Evolutionary conservation across 2,113 vertebrate genomes (phyloP).

Genomic region (Merops nubicus): DNA sequence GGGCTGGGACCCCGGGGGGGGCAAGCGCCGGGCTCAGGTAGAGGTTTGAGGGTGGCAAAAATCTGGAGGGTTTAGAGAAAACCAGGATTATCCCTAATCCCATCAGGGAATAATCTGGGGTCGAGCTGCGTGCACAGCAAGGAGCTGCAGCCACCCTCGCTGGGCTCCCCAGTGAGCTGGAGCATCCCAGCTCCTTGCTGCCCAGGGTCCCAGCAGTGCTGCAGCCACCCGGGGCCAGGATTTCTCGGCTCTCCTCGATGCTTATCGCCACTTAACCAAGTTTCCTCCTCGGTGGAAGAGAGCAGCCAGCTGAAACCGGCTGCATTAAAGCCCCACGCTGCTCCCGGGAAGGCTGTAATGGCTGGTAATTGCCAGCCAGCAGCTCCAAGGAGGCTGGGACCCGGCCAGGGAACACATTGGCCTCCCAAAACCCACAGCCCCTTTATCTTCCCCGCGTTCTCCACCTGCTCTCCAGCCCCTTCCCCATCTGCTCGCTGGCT

Average conservation of each 20-base stretch:
- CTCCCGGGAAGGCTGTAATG: background rate
- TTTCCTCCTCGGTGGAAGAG: background rate
- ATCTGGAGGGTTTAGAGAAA: background rate
- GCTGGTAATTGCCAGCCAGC: background rate
- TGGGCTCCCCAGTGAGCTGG: background rate
- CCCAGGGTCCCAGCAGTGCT: background rate
- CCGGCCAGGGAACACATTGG: background rate
- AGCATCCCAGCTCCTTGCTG: background rate
- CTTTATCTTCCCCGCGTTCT: background rate
- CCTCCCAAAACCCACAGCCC: background rate
- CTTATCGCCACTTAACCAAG: background rate
- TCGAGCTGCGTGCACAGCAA: fast-evolving
- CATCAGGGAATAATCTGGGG: background rate
- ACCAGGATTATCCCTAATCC: background rate
- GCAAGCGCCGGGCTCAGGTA: fast-evolving
- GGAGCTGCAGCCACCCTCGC: fast-evolving
- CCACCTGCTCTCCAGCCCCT: background rate
- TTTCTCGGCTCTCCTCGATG: background rate
- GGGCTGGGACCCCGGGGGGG: background rate
- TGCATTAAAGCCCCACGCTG: background rate
- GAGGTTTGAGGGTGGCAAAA: background rate
- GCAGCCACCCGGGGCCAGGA: background rate
- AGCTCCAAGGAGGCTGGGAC: background rate
- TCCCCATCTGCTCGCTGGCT: background rate
- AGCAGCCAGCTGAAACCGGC: background rate